Conservation (phyloP, 2,888 invertebrate genomes). For the Agrotis segetum region DNA sequence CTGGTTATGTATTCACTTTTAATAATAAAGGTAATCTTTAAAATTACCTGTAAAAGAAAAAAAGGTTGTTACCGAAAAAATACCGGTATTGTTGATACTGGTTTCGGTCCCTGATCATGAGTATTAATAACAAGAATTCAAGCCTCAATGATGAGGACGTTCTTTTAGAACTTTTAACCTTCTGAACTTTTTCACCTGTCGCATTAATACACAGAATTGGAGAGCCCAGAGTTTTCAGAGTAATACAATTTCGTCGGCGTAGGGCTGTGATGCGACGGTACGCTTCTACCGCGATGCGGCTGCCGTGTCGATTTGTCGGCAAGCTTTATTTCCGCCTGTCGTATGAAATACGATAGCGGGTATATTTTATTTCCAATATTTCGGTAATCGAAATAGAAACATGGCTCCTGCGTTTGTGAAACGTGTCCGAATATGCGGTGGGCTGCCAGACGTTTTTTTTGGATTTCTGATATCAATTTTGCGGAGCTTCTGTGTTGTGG, state of each 20-base stretch:
- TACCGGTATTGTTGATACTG: too few relatives aligned
- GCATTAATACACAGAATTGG: neutral
- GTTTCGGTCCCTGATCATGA: too few relatives aligned
- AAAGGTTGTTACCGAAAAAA: too few relatives aligned
- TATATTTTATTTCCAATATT: constrained; percentile 85
- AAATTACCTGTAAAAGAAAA: too few relatives aligned
- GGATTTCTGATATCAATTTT: constrained; percentile 54
- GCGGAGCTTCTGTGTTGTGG: constrained; percentile 26
- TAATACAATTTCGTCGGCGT: constrained; percentile 40
- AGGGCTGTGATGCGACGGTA: constrained; percentile 45
- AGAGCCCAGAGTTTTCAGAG: constrained; percentile 13
- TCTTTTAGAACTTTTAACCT: neutral
- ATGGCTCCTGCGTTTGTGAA: constrained; percentile 72
- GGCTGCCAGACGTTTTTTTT: constrained; percentile 58
- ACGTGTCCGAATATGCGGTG: constrained; percentile 65
- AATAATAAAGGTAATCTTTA: too few relatives aligned
- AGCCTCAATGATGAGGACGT: neutral
- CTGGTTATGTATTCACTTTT: too few relatives aligned
- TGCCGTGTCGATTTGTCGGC: constrained; percentile 73
- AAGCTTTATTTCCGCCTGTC: constrained; percentile 89
- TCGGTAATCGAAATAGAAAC: constrained; percentile 84
- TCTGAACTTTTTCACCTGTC: neutral
- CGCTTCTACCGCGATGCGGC: constrained; percentile 54
- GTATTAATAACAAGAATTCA: too few relatives aligned
- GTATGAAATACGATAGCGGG: constrained; percentile 86